Conservation (phyloP, 2,797 vertebrate species). For the Masticophis lateralis region DNA sequence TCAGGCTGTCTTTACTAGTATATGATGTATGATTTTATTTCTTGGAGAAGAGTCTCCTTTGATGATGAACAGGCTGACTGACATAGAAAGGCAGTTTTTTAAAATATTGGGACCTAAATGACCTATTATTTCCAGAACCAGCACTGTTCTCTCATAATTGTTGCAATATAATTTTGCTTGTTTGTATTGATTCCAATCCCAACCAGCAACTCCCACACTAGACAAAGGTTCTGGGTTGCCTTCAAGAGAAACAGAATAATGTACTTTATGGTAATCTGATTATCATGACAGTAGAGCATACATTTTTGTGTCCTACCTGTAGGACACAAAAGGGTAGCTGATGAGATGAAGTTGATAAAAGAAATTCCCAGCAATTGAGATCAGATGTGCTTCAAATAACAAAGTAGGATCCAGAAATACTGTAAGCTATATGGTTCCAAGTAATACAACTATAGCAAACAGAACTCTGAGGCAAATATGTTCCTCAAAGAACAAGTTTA, state of each 20-base stretch:
- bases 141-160: too few species aligned
- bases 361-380: too few species aligned
- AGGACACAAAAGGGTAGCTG: too few species aligned
- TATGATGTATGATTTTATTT: background rate
- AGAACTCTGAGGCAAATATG: too few species aligned
- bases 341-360: background rate
- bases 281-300: background rate
- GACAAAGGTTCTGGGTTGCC: background rate
- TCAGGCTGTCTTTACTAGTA: background rate
- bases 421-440: background rate
- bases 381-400: background rate
- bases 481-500: too few species aligned
- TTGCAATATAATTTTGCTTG: background rate
- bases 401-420: background rate
- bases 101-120: background rate
- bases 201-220: background rate
- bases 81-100: background rate
- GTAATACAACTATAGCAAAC: too few species aligned
- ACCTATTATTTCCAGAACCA: background rate
- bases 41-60: background rate
- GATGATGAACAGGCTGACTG: background rate
- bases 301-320: background rate
- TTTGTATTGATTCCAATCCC: background rate
- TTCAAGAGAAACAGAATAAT: background rate
- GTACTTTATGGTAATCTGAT: background rate